These are phyloP conservation scores for Triplophysa yarkandensis DNA, from an alignment of 2,797 vertebrate genomes.

Conservation along the genomic window DNA sequence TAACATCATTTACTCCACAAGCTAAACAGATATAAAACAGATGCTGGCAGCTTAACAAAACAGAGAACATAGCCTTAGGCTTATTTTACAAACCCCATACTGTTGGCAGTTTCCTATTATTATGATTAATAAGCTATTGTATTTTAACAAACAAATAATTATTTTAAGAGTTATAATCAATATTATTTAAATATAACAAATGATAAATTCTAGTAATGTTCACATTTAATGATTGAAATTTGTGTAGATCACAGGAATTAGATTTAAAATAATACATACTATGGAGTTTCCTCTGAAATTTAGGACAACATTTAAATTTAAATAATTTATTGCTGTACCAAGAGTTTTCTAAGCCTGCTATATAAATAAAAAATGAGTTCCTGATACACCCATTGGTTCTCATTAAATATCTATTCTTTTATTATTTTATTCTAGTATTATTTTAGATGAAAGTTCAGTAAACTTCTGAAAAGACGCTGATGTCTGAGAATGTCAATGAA, in stretches of 20 bases:
- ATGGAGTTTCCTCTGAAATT: neutral
- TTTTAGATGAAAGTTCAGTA: neutral
- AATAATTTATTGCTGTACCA: slow-evolving; percentile 13
- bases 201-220: no score
- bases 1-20: no score
- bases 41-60: no score
- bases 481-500: neutral
- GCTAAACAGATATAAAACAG: no score
- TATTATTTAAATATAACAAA: no score
- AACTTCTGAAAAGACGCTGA: no score
- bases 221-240: neutral
- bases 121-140: no score
- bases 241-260: neutral
- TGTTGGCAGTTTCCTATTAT: no score
- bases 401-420: neutral
- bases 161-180: no score
- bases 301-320: neutral
- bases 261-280: neutral
- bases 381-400: neutral
- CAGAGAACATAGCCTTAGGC: no score
- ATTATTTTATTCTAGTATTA: neutral
- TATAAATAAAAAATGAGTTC: neutral
- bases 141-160: no score
- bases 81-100: no score
- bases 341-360: neutral